Evolutionary conservation across 23 tunicate species (phyloP).

Genomic region (Styela plicata): DNA sequence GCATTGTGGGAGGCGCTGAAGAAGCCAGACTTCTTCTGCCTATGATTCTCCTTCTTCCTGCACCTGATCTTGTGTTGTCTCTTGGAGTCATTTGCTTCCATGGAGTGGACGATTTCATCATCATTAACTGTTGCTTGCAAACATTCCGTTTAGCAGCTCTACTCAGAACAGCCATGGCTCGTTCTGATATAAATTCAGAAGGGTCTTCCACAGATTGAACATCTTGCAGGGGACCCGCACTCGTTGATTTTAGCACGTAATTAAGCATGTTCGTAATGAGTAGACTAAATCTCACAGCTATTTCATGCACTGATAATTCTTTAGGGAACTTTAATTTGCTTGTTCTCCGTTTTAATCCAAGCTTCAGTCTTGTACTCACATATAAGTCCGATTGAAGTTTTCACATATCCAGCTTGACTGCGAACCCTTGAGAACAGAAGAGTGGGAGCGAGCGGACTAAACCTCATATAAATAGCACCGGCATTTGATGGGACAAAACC

Average conservation of each 20-base stretch:
- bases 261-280: neutral
- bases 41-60: neutral
- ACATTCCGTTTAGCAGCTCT: constrained; percentile 74
- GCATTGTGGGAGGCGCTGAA: constrained; percentile 5
- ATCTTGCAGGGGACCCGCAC: neutral
- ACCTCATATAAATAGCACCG: too few species aligned
- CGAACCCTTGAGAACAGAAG: too few species aligned
- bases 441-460: too few species aligned
- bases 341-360: too few species aligned
- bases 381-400: too few species aligned
- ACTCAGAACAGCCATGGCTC: constrained; percentile 48
- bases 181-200: constrained; percentile 37
- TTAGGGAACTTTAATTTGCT: too few species aligned
- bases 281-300: too few species aligned
- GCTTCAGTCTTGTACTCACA: too few species aligned
- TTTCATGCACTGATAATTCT: too few species aligned
- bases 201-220: neutral
- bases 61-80: neutral
- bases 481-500: neutral
- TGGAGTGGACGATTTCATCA: constrained; percentile 19
- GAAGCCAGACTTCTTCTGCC: constrained; percentile 22
- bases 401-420: too few species aligned
- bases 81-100: constrained; percentile 10
- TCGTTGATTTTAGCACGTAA: neutral
- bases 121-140: constrained; percentile 28